A percentile compares a stretch with the other conserved stretches of the same genome.
These are phyloP conservation scores for Cynodonichthys magdalenae DNA, from an alignment of 2,797 vertebrate species.

Conservation along the genomic window DNA sequence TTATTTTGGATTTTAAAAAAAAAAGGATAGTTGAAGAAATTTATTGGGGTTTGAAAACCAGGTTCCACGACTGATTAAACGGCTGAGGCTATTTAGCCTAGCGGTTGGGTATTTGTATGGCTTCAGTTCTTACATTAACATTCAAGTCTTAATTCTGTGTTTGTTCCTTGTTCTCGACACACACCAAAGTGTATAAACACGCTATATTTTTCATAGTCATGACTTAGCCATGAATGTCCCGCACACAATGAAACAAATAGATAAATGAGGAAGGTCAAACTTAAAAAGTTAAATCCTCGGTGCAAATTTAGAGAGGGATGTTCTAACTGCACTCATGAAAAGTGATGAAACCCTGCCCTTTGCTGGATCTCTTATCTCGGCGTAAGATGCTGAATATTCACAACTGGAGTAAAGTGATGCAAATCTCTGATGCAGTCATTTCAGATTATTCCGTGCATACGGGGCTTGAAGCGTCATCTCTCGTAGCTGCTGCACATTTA, in stretches of 20 bases:
- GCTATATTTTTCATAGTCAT: too few species aligned
- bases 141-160: too few species aligned
- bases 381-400: constrained; percentile 60
- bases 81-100: too few species aligned
- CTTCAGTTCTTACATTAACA: too few species aligned
- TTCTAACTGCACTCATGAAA: constrained; percentile 46
- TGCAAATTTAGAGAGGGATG: constrained; percentile 50
- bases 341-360: constrained; percentile 61
- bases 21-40: too few species aligned
- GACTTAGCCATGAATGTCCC: not conserved
- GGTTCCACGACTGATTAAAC: too few species aligned
- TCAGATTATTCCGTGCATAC: constrained; percentile 59
- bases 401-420: constrained; percentile 63
- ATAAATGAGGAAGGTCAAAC: constrained; percentile 3
- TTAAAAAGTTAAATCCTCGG: constrained; percentile 56
- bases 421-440: constrained; percentile 63
- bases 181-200: too few species aligned
- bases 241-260: constrained; percentile 4
- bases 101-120: too few species aligned
- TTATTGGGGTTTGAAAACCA: too few species aligned
- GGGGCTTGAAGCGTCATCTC: constrained; percentile 45
- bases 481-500: constrained; percentile 56
- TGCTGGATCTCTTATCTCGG: constrained; percentile 55
- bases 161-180: too few species aligned
- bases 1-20: not conserved